Evolutionary conservation across 2,888 invertebrate species (phyloP), one percentile per base, ranked within the genome.

Genomic region (Smittia aterrima): DNA sequence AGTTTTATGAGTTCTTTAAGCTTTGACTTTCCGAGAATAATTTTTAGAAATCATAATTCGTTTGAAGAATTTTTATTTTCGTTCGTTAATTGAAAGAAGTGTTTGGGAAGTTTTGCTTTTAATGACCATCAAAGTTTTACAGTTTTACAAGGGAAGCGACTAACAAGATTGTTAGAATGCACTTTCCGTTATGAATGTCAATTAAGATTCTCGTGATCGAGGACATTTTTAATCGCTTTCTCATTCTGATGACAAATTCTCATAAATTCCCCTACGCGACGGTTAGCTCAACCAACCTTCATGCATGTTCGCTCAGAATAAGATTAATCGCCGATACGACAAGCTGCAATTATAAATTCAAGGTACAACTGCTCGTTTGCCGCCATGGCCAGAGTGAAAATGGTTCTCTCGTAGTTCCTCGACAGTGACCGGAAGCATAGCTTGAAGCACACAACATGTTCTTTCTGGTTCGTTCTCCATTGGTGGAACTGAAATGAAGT

Each of bases 381-480:
- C 22, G 18, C 22, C n/a, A 67, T 54, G 18, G 41, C 22, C n/a
- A 47, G 41, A 67, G 16, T 22, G n/a, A 54, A 70, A 70, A 70
- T 47, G 70, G 53, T 53, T 70, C 70, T 47, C 53, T 66, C 20
- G 27, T 11, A 72, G 72, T 72, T 72, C 62, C 72, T 72, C 58
- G 58, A 11, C 20, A 54, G n/a, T 74, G 64, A 74, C 64, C 74
- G 66, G 66, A 74, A 62, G 32, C 32, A 54, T 53, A 62, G 66
- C 74, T 74, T 74, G 62, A 74, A 58, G 20, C 58, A 72, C 58
- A 72, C 62, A 72, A 41, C 38, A 62, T 62, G 54, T 74, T 41
- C 40, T 16, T 66, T 58, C 22, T 47, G 22, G 13, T 73, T 74
- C 74, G 47, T 66, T 74, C 64, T 25, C 74, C 41, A 74, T 74